Evolutionary conservation across 2,113 vertebrate genomes (phyloP).

Genomic region (Ellobius talpinus): DNA sequence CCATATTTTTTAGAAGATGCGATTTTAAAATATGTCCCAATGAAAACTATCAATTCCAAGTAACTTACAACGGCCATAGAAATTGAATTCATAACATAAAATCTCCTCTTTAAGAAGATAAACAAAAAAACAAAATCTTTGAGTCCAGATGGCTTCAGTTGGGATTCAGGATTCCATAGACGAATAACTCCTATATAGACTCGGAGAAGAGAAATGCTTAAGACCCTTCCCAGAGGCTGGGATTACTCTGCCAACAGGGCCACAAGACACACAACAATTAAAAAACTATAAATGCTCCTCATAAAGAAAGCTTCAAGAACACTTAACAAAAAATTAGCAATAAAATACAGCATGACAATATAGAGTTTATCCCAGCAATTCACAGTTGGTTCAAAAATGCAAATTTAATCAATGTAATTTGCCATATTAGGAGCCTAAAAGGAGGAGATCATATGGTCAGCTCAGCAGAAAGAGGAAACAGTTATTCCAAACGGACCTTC

Average conservation of each 20-base stretch:
- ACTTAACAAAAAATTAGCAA: constrained; percentile 14
- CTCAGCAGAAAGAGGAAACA: constrained; percentile 35
- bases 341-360: constrained; percentile 2
- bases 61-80: not conserved
- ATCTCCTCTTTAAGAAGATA: not conserved
- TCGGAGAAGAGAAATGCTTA: constrained; percentile 14
- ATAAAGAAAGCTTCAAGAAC: constrained; percentile 38
- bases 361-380: constrained; percentile 8
- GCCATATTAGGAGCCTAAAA: constrained; percentile 42
- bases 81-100: not conserved
- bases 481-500: constrained; percentile 48
- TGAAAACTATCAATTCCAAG: constrained; percentile 35
- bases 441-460: constrained; percentile 25
- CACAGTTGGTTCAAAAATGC: constrained; percentile 36
- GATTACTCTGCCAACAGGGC: constrained; percentile 40
- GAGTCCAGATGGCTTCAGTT: constrained; percentile 2
- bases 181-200: constrained; percentile 44
- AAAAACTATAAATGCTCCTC: constrained; percentile 17
- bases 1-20: constrained; percentile 32
- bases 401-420: constrained; percentile 51
- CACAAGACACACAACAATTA: not conserved
- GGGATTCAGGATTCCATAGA: not conserved
- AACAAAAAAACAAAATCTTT: not conserved
- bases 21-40: not conserved
- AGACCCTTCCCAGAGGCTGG: constrained; percentile 5